A percentile compares a stretch with the other conserved stretches of the same genome.
Conservation (phyloP, 2,113 vertebrate genomes). For the Syngnathoides biaculeatus region DNA sequence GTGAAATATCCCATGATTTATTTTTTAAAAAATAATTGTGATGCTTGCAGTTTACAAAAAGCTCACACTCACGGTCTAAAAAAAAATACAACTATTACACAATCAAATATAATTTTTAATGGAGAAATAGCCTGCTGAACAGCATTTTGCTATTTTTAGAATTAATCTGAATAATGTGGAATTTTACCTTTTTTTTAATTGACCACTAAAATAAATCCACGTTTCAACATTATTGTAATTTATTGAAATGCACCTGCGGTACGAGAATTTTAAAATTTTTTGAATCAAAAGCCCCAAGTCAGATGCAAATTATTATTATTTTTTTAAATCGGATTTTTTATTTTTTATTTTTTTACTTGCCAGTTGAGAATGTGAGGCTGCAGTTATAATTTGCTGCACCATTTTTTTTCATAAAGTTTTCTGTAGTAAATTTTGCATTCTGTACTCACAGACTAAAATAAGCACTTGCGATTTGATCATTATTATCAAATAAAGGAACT, state of each 20-base stretch:
- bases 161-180: neutral
- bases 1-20: neutral
- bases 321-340: neutral
- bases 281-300: neutral
- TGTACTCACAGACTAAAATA: slow-evolving; percentile 14
- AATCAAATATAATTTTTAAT: neutral
- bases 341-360: neutral
- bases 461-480: slow-evolving; percentile 12
- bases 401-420: neutral
- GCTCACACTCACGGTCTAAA: neutral
- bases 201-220: neutral
- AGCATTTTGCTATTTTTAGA: neutral
- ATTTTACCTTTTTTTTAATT: neutral
- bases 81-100: neutral
- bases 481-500: neutral
- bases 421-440: neutral
- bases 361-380: neutral
- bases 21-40: neutral
- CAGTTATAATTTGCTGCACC: neutral
- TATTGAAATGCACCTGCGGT: neutral
- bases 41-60: neutral
- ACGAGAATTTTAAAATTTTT: no score
- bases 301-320: neutral
- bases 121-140: no score
- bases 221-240: no score